Conservation (phyloP, 2,113 vertebrate genomes). For the Microcebus ravelobensis region DNA sequence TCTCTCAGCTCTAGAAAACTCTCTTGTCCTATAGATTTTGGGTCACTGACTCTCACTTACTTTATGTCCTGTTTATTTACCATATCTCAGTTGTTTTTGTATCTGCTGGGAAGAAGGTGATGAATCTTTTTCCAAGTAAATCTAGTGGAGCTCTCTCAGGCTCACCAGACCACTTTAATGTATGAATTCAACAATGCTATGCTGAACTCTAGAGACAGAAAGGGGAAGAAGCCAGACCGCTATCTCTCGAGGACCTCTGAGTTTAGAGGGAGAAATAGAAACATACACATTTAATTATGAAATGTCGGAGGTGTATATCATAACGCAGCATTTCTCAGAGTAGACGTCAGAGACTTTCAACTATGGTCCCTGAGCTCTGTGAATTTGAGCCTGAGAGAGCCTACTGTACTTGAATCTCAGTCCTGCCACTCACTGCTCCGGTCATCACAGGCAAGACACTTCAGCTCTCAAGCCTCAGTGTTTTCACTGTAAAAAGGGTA, state of each 20-base stretch:
- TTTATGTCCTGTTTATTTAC: not conserved
- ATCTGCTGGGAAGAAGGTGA: not conserved
- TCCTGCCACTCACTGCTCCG: not conserved
- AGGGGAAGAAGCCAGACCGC: not conserved
- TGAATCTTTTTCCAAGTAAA: not conserved
- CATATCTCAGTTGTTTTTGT: not conserved
- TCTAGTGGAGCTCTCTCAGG: not conserved
- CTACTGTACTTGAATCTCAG: not conserved
- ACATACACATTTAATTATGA: not conserved
- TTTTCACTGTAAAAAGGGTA: not conserved
- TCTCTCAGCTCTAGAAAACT: not conserved
- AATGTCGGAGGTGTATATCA: not conserved
- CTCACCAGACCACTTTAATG: not conserved
- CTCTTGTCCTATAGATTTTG: not conserved
- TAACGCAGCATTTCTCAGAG: not conserved
- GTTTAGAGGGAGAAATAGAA: slow-evolving; percentile 2
- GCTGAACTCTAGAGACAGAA: not conserved
- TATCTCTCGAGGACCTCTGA: not conserved
- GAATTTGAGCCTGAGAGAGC: not conserved
- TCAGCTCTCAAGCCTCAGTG: not conserved
- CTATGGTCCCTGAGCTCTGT: not conserved
- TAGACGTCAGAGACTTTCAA: not conserved
- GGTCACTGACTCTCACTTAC: not conserved
- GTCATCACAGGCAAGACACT: not conserved
- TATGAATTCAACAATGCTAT: not conserved